phyloP scores from a whole-genome alignment of 2,113 vertebrate species.

The Chrysochloris asiatica region DNA sequence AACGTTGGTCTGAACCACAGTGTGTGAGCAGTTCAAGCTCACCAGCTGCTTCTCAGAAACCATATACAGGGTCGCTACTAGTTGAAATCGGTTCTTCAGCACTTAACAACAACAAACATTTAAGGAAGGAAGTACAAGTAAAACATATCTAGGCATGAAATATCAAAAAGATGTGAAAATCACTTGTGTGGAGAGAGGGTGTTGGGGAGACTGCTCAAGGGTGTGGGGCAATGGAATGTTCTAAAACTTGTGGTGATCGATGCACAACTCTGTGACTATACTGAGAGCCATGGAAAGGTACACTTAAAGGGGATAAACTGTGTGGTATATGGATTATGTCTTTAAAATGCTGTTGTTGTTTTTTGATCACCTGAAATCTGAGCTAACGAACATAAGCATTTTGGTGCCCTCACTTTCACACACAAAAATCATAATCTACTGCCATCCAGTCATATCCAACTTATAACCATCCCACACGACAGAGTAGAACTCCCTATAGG shows the following conservation, averaged over 20 bases:
- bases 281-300: neutral
- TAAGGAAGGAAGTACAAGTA: constrained; percentile 35
- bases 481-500: too few species aligned
- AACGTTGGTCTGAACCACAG: too few species aligned
- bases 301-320: neutral
- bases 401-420: neutral
- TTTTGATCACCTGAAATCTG: neutral
- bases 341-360: neutral
- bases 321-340: neutral
- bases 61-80: too few species aligned
- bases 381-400: constrained; percentile 17
- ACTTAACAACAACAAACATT: too few species aligned
- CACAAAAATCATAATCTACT: neutral
- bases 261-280: neutral
- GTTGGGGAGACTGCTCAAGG: neutral
- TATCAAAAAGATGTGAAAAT: too few species aligned
- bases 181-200: too few species aligned
- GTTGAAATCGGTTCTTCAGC: too few species aligned
- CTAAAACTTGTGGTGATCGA: neutral
- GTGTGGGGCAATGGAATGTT: neutral
- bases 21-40: too few species aligned
- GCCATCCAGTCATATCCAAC: too few species aligned
- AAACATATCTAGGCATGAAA: too few species aligned
- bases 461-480: too few species aligned
- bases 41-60: too few species aligned